Evolutionary conservation across 2,888 invertebrate species (phyloP), one percentile per base, ranked within the genome.

Genomic region (Eubasilissa splendida): DNA sequence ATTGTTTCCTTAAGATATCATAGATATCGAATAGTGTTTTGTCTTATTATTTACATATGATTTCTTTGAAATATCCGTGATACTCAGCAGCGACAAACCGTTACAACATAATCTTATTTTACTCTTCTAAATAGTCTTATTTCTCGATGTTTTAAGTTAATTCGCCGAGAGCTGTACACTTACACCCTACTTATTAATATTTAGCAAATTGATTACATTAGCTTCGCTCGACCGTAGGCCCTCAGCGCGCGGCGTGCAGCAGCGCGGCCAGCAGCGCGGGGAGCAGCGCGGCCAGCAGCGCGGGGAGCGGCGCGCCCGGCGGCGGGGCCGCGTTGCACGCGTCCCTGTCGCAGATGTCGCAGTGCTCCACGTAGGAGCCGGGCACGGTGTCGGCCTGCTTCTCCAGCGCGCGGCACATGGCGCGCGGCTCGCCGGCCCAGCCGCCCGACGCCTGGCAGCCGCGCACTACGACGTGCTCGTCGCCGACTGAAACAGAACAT

Each of bases 401-500:
- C 63, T 83, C 80, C 33, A 83, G 80, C 42, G 80, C 56, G 10
- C 78, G 59, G 76, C 83, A 83, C 12, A 76, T 70, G 14, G 54
- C 59, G 33, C 78, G 70, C 9, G 78, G 53, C 9, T 79, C 77
- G 1, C 60, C 79, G 52, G 54, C 33, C 80, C 82, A 80, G 9
- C 76, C 74, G 22, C 63, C 58, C 9, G 73, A 66, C 1, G 76
- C 58, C 22, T 83, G 83, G 63, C 83, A 83, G 11, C 83, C 81
- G 3, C 83, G 60, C 70, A 83, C 80, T 14, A 83, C 80, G 9
- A 83, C 81, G 42, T 77, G 79, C 76, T 83, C 80, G 4, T 83
- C 79, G 14, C 81, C 80, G 10, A 83, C 83, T 83, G 83, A 1
- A 77, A 75, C 22, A 60, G 31, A 76, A 42, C 4, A 74, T 52